Conservation (phyloP, 2,888 invertebrate genomes). For the Disparrhopalites patrizii region DNA sequence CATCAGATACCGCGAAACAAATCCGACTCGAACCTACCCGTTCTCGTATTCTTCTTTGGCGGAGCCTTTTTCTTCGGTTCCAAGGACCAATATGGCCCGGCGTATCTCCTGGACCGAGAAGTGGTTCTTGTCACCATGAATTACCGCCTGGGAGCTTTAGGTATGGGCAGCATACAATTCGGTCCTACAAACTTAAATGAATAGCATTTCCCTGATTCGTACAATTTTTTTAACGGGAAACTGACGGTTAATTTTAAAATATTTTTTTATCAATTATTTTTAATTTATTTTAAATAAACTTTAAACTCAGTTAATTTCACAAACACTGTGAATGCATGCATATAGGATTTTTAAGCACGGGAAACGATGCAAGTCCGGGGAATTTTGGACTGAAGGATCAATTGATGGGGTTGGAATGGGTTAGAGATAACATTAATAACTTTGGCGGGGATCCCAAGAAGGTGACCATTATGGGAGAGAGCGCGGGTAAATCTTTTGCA, state of each 20-base stretch:
- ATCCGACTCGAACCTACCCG: not conserved
- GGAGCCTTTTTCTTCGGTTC: constrained; percentile 18
- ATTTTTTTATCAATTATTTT: too few species aligned
- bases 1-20: not conserved
- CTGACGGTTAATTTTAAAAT: too few species aligned
- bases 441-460: constrained; percentile 3
- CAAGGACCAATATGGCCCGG: constrained; percentile 34
- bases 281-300: too few species aligned
- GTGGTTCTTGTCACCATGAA: constrained; percentile 39
- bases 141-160: constrained; percentile 30
- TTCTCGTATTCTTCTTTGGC: constrained; percentile 4
- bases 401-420: constrained; percentile 31
- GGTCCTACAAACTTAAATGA: too few species aligned
- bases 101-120: constrained; percentile 35
- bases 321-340: too few species aligned
- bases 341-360: constrained; percentile 39
- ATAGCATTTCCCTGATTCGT: too few species aligned
- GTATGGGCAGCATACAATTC: too few species aligned
- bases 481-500: not conserved
- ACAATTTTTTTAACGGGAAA: too few species aligned
- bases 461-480: not conserved
- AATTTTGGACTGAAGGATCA: constrained; percentile 40
- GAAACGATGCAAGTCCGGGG: constrained; percentile 32
- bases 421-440: constrained; percentile 30
- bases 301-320: too few species aligned